Percentiles rank a stretch among this genome's conserved stretches.
Evolutionary conservation across 1,140 invertebrate genomes (phyloP).

Genomic region (Solen grandis): DNA sequence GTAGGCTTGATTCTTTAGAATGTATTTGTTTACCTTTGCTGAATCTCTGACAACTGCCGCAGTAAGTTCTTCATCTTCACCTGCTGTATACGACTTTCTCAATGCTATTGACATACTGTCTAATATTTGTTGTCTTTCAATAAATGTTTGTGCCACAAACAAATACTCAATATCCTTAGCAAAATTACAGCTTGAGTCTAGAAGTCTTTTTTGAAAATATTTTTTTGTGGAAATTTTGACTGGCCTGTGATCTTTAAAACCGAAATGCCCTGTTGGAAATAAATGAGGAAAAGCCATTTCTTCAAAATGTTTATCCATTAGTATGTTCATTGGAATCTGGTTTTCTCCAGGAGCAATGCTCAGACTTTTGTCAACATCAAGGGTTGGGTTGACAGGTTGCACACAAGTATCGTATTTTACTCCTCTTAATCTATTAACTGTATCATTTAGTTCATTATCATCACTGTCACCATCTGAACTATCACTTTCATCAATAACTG

Average conservation of each 20-base stretch:
- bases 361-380: slow-evolving; percentile 36
- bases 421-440: slow-evolving; percentile 18
- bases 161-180: too few relatives aligned
- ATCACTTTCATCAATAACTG: slow-evolving; percentile 20
- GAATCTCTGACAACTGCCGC: slow-evolving; percentile 14
- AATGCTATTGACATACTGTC: slow-evolving; percentile 29
- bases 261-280: slow-evolving; percentile 17
- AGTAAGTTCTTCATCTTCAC: too few relatives aligned
- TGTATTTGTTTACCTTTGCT: slow-evolving; percentile 5
- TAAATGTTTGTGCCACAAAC: too few relatives aligned
- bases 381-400: slow-evolving; percentile 17
- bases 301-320: too few relatives aligned
- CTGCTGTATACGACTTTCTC: too few relatives aligned
- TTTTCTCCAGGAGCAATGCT: too few relatives aligned
- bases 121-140: slow-evolving; percentile 17
- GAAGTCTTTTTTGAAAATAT: slow-evolving; percentile 53
- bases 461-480: too few relatives aligned
- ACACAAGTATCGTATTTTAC: slow-evolving; percentile 32
- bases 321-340: too few relatives aligned
- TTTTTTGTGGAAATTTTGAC: too few relatives aligned
- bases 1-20: slow-evolving; percentile 7
- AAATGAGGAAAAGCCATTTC: too few relatives aligned
- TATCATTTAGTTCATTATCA: too few relatives aligned
- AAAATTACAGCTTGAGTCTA: too few relatives aligned
- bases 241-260: slow-evolving; percentile 16